Base-by-base conservation (phyloP, 2,113 vertebrate genomes). In the Onychostruthus taczanowskii region DNA sequence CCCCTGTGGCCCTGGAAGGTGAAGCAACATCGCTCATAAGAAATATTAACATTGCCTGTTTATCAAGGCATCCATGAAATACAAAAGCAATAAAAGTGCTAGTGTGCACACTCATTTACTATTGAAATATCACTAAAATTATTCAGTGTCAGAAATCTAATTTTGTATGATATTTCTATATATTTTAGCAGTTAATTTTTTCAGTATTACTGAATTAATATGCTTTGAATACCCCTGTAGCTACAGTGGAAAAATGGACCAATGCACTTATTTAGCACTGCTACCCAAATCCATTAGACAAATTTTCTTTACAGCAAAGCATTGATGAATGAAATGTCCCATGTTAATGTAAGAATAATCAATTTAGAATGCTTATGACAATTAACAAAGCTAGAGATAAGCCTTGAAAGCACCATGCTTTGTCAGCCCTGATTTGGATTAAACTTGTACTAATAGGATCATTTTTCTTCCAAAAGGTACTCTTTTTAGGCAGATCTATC, bases 361-460 rank as follows among this genome's bases (percentile, higher is more conserved):
- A 98, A 99, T 99, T 98, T 98, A 97, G 98, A 98, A 98, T 98
- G 98, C 98, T 99, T 99, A 99, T 99, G 99, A 99, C 98, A 99
- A 99, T 99, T 98, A 99, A 98, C 98, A 98, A 98, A 97, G 97
- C 94, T 96, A 90, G 94, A 97, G 98, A 98, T 98, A 98, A 97
- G 98, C 98, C 98, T 98, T 96, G 97, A 98, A 98, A 98, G 97
- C 98, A 90, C 97, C 92, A 97, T 98, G 98, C 99, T 99, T 99
- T 99, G 99, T 99, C 99, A 99, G 98, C 89, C 98, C 98, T 98
- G 98, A 98, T 99, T 99, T 99, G 99, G 98, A 99, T 99, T 99
- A 98, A 99, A 99, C 98, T 98, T 97, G 94, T 72, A 80, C 98
- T 99, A 99, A 99, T 99, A 98, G 98, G 98, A 98, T 99, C 96